A percentile compares a stretch with the other conserved stretches of the same genome.
Evolutionary conservation across 2,113 vertebrate genomes (phyloP).

Genomic region (Myiagra hebetior): DNA sequence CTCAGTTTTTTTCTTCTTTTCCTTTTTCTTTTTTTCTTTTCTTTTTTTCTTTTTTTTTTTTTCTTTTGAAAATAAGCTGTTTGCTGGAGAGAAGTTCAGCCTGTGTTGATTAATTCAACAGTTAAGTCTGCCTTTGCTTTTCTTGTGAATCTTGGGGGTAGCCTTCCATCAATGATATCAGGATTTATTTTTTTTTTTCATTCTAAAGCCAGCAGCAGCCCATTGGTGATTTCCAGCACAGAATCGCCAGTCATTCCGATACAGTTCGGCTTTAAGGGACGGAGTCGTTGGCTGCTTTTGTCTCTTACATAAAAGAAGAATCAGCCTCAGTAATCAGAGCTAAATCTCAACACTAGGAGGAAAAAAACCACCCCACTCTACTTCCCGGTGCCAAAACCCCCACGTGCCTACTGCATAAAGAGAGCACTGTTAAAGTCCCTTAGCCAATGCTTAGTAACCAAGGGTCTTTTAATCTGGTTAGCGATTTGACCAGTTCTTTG

Average conservation of each 20-base stretch:
- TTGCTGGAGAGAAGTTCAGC: neutral
- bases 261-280: neutral
- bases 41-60: neutral
- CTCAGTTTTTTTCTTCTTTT: neutral
- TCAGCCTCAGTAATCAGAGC: slow-evolving; percentile 38
- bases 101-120: neutral
- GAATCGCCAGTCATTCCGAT: neutral
- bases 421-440: neutral
- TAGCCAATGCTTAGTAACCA: neutral
- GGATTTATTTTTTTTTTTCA: neutral
- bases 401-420: neutral
- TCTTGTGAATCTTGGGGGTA: neutral
- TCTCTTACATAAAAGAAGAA: slow-evolving; percentile 50
- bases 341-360: neutral
- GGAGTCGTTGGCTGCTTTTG: slow-evolving; percentile 1
- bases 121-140: neutral
- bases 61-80: neutral
- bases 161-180: neutral
- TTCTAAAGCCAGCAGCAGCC: neutral
- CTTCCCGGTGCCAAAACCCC: neutral
- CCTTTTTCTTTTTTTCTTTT: fast-evolving
- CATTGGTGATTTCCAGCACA: neutral
- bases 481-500: neutral
- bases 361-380: neutral
- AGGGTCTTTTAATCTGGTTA: neutral